Evolutionary conservation across 1,140 invertebrate genomes (phyloP).

Genomic region (Bathynomus jamesi): DNA sequence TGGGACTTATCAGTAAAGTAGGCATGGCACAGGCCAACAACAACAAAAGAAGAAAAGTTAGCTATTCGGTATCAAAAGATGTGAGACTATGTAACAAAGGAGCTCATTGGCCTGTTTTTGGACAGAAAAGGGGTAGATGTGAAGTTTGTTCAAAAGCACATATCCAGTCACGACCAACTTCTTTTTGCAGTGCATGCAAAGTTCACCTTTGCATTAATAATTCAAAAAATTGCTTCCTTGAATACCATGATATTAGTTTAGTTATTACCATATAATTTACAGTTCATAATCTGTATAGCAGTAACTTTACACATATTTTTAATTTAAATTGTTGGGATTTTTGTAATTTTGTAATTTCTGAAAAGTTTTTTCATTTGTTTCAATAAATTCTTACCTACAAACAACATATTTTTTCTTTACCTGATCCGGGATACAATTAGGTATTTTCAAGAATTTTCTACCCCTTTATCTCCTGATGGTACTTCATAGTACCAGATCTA

Average conservation of each 20-base stretch:
- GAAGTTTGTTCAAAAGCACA: constrained; percentile 38
- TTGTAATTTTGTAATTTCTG: too few relatives aligned
- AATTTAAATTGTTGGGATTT: too few relatives aligned
- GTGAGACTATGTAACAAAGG: constrained; percentile 41
- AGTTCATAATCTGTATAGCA: too few relatives aligned
- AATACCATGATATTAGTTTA: constrained; percentile 1
- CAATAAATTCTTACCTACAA: too few relatives aligned
- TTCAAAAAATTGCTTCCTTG: constrained; percentile 7
- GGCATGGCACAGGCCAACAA: not conserved
- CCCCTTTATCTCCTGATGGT: too few relatives aligned
- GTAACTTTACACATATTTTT: too few relatives aligned
- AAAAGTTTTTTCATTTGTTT: too few relatives aligned
- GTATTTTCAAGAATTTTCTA: too few relatives aligned
- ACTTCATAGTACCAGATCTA: too few relatives aligned
- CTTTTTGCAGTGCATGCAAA: not conserved
- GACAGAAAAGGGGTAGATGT: constrained; percentile 40
- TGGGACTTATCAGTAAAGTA: not conserved
- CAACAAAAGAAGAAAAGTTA: not conserved
- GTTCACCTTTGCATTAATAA: not conserved
- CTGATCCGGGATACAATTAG: too few relatives aligned
- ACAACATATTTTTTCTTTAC: too few relatives aligned
- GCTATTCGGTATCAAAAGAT: constrained; percentile 3
- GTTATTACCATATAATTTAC: too few relatives aligned
- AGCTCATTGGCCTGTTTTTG: constrained; percentile 41
- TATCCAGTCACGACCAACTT: not conserved